Evolutionary conservation across 2,888 invertebrate genomes (phyloP), one percentile per base, ranked within the genome.

Genomic region (Lepidocyrtinus sp.): DNA sequence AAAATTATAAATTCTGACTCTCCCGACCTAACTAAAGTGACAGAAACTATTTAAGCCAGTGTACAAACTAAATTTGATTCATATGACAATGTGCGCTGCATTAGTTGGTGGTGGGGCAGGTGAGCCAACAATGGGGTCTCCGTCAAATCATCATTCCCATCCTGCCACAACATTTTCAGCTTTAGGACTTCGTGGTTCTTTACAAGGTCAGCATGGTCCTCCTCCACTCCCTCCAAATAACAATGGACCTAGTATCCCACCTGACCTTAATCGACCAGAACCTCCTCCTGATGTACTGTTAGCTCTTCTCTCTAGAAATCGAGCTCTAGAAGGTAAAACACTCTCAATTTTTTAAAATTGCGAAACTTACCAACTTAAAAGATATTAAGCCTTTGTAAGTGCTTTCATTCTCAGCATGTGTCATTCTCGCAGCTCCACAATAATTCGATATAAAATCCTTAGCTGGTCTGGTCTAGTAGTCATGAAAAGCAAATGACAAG

Each of bases 321-420:
- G 96, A 89, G 93, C 94, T 81, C 91, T 96, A 64, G 96, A 96
- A 95, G 96, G 96, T 96, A 91, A n/a, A n/a, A n/a, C n/a, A n/a
- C n/a, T 70, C 15, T 59, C 12, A 24, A n/a, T 46, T 46, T 22
- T 22, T 24, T 45, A 1, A 22, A 5, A 69, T 24, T 69, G n/a
- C n/a, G n/a, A n/a, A n/a, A n/a, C n/a, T n/a, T n/a, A n/a, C n/a
- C n/a, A n/a, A n/a, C n/a, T n/a, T n/a, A n/a, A n/a, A n/a, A n/a
- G n/a, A n/a, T n/a, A n/a, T n/a, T n/a, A n/a, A n/a, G n/a, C n/a
- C n/a, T n/a, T n/a, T n/a, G n/a, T n/a, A n/a, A n/a, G n/a, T n/a
- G n/a, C n/a, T n/a, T n/a, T 36, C 12, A 36, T 36, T 36, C 12
- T 36, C 12, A 36, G 36, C 36, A 36, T 36, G 5, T 36, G 36